These are phyloP conservation scores for Amblyteles armatorius DNA, from an alignment of 2,888 invertebrate genomes.

Conservation along the genomic window DNA sequence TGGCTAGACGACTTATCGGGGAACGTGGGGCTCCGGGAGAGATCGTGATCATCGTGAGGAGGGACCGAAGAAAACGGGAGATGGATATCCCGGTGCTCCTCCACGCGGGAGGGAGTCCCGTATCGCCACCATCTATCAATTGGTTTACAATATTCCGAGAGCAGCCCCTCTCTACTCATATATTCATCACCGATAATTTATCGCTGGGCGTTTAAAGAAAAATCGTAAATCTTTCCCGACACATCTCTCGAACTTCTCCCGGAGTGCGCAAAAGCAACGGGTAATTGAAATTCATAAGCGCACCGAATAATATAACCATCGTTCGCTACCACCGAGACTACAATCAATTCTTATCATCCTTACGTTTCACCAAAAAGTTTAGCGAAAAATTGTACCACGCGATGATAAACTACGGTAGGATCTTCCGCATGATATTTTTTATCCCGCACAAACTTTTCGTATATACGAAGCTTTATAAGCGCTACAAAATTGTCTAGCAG, in stretches of 20 bases:
- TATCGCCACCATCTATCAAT: slow-evolving; percentile 77
- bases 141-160: slow-evolving; percentile 77
- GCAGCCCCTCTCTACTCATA: slow-evolving; percentile 60
- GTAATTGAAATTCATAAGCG: slow-evolving; percentile 22
- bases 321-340: background rate
- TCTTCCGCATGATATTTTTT: slow-evolving; percentile 38
- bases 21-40: slow-evolving; percentile 59
- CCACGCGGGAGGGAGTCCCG: slow-evolving; percentile 21
- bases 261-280: background rate
- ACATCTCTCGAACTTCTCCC: background rate
- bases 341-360: slow-evolving; percentile 15
- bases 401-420: slow-evolving; percentile 1
- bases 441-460: slow-evolving; percentile 44
- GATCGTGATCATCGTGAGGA: slow-evolving; percentile 61
- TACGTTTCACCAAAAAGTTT: slow-evolving; percentile 6
- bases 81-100: slow-evolving; percentile 41
- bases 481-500: slow-evolving; percentile 56
- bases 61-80: slow-evolving; percentile 29
- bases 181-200: slow-evolving; percentile 34
- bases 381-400: slow-evolving; percentile 27
- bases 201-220: slow-evolving; percentile 9
- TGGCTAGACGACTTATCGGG: slow-evolving; percentile 78
- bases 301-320: background rate
- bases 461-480: slow-evolving; percentile 54
- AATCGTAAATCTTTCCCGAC: background rate